Percentiles rank a stretch among this genome's conserved stretches.
These are phyloP conservation scores for Eristalis intricaria DNA, from an alignment of 2,888 invertebrate species.

Conservation along the genomic window DNA sequence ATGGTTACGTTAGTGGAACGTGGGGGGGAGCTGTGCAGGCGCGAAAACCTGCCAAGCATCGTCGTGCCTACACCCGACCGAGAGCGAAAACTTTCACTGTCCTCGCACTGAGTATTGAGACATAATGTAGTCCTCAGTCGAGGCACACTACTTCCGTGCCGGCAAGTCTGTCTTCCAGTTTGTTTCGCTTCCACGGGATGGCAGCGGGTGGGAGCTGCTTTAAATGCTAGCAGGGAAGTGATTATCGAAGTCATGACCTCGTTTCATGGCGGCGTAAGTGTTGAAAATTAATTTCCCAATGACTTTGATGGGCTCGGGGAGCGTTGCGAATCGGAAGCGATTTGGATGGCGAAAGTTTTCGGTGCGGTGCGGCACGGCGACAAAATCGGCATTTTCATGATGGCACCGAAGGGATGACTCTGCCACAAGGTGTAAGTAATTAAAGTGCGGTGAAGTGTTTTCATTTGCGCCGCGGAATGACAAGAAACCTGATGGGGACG, in stretches of 20 bases:
- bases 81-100: conserved; percentile 57
- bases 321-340: background rate
- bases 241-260: conserved; percentile 70
- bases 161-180: conserved; percentile 23
- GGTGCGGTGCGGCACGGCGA: background rate
- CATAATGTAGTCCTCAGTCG: conserved; percentile 41
- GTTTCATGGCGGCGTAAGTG: conserved; percentile 60
- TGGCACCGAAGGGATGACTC: background rate
- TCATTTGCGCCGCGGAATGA: background rate
- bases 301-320: conserved; percentile 51
- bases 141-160: conserved; percentile 14
- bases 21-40: background rate
- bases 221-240: conserved; percentile 58
- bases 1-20: background rate
- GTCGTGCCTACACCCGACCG: background rate
- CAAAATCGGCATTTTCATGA: conserved; percentile 1
- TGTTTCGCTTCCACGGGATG: conserved; percentile 23
- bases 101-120: conserved; percentile 50
- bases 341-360: conserved; percentile 7
- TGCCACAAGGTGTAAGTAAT: conserved; percentile 15
- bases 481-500: background rate
- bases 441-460: conserved; percentile 20
- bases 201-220: background rate
- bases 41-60: background rate
- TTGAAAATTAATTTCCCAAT: conserved; percentile 68